phyloP scores from a whole-genome alignment of 37 sponge, comb jelly and placozoan genomes.

The Geodia barretti region DNA sequence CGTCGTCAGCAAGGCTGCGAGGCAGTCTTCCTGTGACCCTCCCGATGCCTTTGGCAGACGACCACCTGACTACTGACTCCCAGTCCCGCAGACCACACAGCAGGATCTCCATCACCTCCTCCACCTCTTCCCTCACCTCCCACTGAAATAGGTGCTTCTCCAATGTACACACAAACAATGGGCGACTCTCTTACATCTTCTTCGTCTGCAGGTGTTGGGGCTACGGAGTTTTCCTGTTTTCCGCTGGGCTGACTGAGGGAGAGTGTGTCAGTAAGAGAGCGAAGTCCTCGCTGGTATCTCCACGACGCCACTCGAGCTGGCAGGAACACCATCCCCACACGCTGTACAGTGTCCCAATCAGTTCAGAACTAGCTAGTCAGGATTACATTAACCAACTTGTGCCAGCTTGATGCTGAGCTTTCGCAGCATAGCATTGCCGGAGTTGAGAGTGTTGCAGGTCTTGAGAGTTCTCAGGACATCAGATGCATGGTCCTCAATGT shows the following conservation, averaged over 20 bases:
- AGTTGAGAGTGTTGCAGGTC: constrained; percentile 15
- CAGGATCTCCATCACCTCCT: constrained; percentile 69
- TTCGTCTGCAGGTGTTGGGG: too few species aligned
- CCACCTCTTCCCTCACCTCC: constrained; percentile 57
- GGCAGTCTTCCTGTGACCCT: constrained; percentile 82
- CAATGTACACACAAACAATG: too few species aligned
- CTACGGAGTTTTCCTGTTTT: too few species aligned
- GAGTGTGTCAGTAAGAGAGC: constrained; percentile 74
- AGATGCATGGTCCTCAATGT: constrained; percentile 58
- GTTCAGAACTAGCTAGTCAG: background rate
- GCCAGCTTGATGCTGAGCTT: constrained; percentile 87
- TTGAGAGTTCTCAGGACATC: constrained; percentile 42
- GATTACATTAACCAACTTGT: constrained; percentile 57
- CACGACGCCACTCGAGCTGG: constrained; percentile 75
- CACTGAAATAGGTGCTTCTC: too few species aligned
- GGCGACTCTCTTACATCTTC: too few species aligned
- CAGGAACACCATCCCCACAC: constrained; percentile 80
- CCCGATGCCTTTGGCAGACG: constrained; percentile 97
- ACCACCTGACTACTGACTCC: constrained; percentile 98
- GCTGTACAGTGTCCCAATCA: constrained; percentile 7
- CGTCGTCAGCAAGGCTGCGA: constrained; percentile 80
- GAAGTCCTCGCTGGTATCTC: constrained; percentile 87
- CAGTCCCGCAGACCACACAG: constrained; percentile 84
- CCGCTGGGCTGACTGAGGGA: constrained; percentile 8
- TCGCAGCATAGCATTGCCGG: constrained; percentile 78